Evolutionary conservation across 92 coral and sea anemone species (phyloP).

Genomic region (Palythoa grandiflora): DNA sequence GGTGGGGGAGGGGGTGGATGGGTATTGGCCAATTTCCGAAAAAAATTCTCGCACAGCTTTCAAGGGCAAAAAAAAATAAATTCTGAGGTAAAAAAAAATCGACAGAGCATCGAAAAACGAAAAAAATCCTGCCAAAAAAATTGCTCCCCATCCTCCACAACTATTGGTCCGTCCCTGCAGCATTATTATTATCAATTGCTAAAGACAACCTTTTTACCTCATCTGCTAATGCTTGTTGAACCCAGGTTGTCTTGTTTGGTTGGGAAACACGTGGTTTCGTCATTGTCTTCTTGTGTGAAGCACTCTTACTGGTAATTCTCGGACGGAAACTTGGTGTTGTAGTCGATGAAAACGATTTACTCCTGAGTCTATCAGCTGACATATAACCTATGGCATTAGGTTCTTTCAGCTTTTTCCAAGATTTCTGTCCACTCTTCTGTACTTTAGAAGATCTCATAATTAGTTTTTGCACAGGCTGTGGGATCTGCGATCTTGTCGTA

Average conservation of each 20-base stretch:
- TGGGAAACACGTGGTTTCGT: constrained; percentile 3
- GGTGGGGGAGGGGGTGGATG: no score
- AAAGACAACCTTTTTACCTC: constrained; percentile 8
- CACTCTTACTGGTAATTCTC: constrained; percentile 10
- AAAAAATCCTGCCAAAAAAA: not conserved
- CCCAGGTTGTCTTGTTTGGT: constrained; percentile 27
- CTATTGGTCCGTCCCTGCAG: not conserved
- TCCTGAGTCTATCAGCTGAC: constrained; percentile 36
- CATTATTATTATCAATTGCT: no score
- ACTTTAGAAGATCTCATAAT: not conserved
- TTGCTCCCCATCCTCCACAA: not conserved
- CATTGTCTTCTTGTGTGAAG: constrained; percentile 25
- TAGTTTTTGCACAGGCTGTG: constrained; percentile 20
- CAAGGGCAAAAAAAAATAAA: no score
- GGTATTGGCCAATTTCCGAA: no score
- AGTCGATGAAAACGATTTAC: not conserved
- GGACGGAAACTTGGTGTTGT: constrained; percentile 23
- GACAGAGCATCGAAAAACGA: no score
- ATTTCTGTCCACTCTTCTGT: not conserved
- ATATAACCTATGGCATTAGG: not conserved
- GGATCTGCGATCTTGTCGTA: constrained; percentile 37
- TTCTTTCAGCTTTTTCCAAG: constrained; percentile 8
- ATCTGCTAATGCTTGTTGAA: constrained; percentile 32
- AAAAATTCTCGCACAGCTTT: no score
- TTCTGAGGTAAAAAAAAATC: no score